Evolutionary conservation across 2,113 vertebrate species (phyloP), one percentile per base, ranked within the genome.

Genomic region (Anser brachyrhynchus): DNA sequence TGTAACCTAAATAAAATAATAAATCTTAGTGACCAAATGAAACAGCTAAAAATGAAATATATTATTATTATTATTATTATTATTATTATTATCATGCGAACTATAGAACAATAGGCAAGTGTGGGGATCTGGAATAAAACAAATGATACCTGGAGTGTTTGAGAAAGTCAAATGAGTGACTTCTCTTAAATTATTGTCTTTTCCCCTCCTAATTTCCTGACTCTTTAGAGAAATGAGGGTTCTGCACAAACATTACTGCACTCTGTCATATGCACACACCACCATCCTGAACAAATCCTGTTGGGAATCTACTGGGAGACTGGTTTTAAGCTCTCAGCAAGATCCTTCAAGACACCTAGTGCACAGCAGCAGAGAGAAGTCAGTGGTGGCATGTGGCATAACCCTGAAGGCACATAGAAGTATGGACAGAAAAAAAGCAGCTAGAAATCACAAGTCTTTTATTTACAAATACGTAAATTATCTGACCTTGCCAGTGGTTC

Each of bases 191-290:
- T 43, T 58, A 89, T 51, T 55, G 44, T 4, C 17, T 85, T 54
- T n/a, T 54, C 73, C n/a, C 13, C 9, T 3, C 43, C 10, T 8
- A 65, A 2, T 79, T 85, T 85, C 35, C 2, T 1, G 35, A 57
- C 5, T 49, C 31, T 54, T 66, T 69, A 62, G 52, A 84, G 21
- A 58, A 81, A 79, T 35, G 20, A 83, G 23, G 7, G 11, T 11
- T 76, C 62, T 91, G 29, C 21, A 35, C 7, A 79, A 79, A 10
- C 2, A 3, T 8, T 87, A 6, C 7, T 79, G 21, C 78, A 49
- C 57, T 79, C 52, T 79, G 1, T 46, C 21, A 54, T 25, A 41
- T 0, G 2, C 12, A 41, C 1, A 29, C 0, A 0, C 14, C n/a
- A 66, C 5, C 26, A 54, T 18, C 10, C n/a, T 0, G 0, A 76